Evolutionary conservation across 2,113 vertebrate genomes (phyloP), one percentile per base, ranked within the genome.

Genomic region (Pleuronectes platessa): DNA sequence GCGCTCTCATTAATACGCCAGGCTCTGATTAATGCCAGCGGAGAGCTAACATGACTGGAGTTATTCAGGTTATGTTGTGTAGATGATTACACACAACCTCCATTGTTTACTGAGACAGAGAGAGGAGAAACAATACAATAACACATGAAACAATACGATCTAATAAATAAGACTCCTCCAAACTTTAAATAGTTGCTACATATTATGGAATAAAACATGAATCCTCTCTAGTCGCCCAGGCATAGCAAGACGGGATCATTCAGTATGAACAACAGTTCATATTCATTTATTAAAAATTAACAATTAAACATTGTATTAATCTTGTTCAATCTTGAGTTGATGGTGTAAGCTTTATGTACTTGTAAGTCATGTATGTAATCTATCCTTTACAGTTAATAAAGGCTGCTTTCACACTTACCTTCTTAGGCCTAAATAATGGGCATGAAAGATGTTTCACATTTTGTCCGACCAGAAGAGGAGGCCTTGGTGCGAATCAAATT

Each of bases 31-130:
- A 98, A 99, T 99, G 97, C 97, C 92, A 94, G 96, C 96, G 95
- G 96, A 98, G 97, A 96, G 95, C 96, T 97, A 98, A 99, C 97
- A 99, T 99, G 98, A 99, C 97, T 98, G 97, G 98, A 99, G 97
- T 97, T 98, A 98, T 98, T 97, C 97, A 96, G 97, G 96, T 98
- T 98, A 97, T 96, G 96, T 97, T 96, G 96, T 96, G 96, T 97
- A 96, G 96, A 98, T 92, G 97, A 99, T 98, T 97, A 95, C 95
- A 97, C 95, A 95, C 96, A 96, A 96, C 97, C 96, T 96, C 95
- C 95, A 95, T 95, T 97, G 97, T 98, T 99, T 97, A 96, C 97
- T 96, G 97, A 97, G 88, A 91, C 89, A 88, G 81, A 91, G 65
- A 88, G 85, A 78, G 60, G 67, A 78, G 82, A 86, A 77, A 92